Base-by-base conservation (phyloP, 1,140 invertebrate genomes). In the Amyelois transitella region DNA sequence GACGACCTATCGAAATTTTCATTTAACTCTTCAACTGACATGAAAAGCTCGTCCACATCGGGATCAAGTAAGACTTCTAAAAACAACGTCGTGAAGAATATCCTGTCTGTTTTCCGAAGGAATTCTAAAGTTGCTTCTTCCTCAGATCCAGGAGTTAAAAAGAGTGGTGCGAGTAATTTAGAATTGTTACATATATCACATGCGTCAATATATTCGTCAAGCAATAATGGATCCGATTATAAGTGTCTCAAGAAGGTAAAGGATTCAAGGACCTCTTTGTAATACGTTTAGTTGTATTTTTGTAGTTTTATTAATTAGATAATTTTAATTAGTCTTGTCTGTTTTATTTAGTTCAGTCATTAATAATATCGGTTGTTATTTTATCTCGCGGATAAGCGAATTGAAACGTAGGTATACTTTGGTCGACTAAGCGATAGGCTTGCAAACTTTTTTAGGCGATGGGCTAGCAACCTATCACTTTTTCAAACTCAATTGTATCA, bases 181-280 rank as follows among this genome's bases (percentile, higher is more conserved):
- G 68, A 87, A 51, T 48, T 87, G 3, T 38, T 87, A 10, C 81
- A 87, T 32, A 76, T 85, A 64, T 85, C 84, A 0, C 64, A 64
- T 18, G 74, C 62, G 0, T 76, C 81, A 0, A 60, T 77, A 0
- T 77, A 70, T 53, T 75, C 81, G 6, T 78, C 78, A 0, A 48
- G 45, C n/a, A 77, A 72, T 19, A 76, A 77, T 22, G 71, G 67
- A 19, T 75, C 68, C 0, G 68, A 72, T 8, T 70, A 62, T 58
- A 58, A 63, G 44, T 45, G 50, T 28, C 43, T 64, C 3, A 60
- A 61, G 10, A 64, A 43, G 55, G 50, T 47, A 2, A 68, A 64
- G 51, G 66, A 75, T 21, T 75, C 64, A n/a, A 65, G 64, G 25
- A 65, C 60, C 43, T 72, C 73, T 6, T 38, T 75, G 14, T 74